A percentile compares a stretch with the other conserved stretches of the same genome.
These are phyloP conservation scores for Trachymyrmex septentrionalis DNA, from an alignment of 1,140 invertebrate genomes.

Conservation along the genomic window DNA sequence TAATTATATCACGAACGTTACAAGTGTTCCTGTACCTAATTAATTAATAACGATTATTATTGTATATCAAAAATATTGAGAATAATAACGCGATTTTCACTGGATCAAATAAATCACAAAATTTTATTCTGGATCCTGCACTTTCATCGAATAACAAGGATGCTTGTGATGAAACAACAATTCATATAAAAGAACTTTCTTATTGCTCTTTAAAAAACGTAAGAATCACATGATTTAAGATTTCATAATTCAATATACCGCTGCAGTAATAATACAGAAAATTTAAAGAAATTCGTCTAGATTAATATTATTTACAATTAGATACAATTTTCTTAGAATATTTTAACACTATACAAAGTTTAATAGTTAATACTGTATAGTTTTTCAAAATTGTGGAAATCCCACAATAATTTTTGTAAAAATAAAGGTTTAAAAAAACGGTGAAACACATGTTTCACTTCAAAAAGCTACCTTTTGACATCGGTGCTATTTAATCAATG, in stretches of 20 bases:
- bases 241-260: not conserved
- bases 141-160: not conserved
- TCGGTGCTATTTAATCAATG: no score
- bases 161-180: not conserved
- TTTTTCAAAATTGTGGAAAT: no score
- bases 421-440: no score
- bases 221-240: not conserved
- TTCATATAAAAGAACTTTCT: not conserved
- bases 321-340: not conserved
- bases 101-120: conserved; percentile 70
- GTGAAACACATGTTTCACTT: no score
- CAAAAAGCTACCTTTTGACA: no score
- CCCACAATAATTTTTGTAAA: no score
- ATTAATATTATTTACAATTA: conserved; percentile 13
- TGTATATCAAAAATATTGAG: conserved; percentile 85
- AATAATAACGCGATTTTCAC: conserved; percentile 85
- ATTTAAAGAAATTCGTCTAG: not conserved
- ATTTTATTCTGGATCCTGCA: not conserved
- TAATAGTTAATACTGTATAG: not conserved
- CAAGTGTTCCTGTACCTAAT: conserved; percentile 86
- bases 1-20: conserved; percentile 81
- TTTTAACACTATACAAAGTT: conserved; percentile 25
- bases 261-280: not conserved
- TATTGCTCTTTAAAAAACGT: not conserved
- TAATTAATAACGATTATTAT: conserved; percentile 83